phyloP scores from a whole-genome alignment of 2,888 invertebrate genomes.

The Caenorhabditis sinica region DNA sequence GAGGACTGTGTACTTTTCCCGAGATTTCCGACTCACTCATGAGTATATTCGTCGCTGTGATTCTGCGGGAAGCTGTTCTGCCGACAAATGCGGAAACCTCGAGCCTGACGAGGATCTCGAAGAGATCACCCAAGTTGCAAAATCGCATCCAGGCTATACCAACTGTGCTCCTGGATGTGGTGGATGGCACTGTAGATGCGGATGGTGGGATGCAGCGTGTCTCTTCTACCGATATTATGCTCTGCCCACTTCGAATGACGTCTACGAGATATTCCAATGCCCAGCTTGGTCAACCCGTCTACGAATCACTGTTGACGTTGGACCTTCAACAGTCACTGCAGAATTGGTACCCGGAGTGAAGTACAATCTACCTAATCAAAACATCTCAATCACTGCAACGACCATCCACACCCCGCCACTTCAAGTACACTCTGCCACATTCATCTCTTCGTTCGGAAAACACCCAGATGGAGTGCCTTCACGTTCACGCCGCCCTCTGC shows the following conservation, averaged over 20 bases:
- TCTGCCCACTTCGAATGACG: constrained; percentile 27
- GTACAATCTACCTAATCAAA: background rate
- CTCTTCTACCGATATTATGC: constrained; percentile 51
- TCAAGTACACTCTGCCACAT: constrained; percentile 18
- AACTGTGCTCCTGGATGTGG: constrained; percentile 36
- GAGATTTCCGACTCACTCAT: constrained; percentile 4
- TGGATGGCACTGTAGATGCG: constrained; percentile 19
- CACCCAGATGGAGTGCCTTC: background rate
- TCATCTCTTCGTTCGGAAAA: constrained; percentile 5
- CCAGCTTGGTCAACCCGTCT: constrained; percentile 29
- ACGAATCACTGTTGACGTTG: background rate
- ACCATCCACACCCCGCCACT: constrained; percentile 1
- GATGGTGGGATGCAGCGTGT: constrained; percentile 15
- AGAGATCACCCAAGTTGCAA: background rate
- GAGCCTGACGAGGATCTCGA: background rate
- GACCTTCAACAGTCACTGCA: background rate
- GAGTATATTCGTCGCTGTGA: constrained; percentile 13
- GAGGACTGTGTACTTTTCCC: background rate
- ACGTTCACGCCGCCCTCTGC: background rate
- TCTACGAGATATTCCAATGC: constrained; percentile 47
- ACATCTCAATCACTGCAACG: constrained; percentile 20
- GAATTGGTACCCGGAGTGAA: background rate
- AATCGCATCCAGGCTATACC: constrained; percentile 38
- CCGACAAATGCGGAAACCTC: background rate
- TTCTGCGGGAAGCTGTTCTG: background rate